A percentile compares a stretch with the other conserved stretches of the same genome.
Evolutionary conservation across 2,113 vertebrate genomes (phyloP).

Genomic region (Heterochromis multidens): DNA sequence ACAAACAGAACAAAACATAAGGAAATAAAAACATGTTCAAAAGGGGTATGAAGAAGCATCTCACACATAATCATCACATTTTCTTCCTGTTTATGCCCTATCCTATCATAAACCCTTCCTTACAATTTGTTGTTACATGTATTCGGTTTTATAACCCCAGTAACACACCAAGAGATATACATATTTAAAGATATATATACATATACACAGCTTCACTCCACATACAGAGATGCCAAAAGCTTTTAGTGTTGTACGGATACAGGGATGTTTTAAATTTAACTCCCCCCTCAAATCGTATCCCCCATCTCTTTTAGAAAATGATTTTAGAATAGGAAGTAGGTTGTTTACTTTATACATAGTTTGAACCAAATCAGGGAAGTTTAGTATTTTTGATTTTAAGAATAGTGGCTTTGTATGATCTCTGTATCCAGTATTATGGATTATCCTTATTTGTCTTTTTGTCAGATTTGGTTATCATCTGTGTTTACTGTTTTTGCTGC

Average conservation of each 20-base stretch:
- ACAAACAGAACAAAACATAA: no score
- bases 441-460: no score
- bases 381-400: background rate
- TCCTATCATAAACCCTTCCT: background rate
- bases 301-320: no score
- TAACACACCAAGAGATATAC: background rate
- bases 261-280: no score
- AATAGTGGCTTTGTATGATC: background rate
- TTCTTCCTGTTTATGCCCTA: background rate
- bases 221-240: background rate
- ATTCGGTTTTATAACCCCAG: background rate
- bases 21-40: no score
- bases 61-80: background rate
- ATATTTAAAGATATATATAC: background rate
- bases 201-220: no score
- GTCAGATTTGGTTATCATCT: no score
- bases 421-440: background rate
- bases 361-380: background rate
- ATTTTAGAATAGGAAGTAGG: no score
- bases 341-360: no score
- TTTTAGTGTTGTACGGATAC: no score
- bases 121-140: background rate
- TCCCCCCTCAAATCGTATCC: no score
- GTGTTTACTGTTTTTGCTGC: background rate
- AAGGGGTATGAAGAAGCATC: no score